Base-by-base conservation (phyloP, 2,797 vertebrate genomes). In the Balearica regulorum region DNA sequence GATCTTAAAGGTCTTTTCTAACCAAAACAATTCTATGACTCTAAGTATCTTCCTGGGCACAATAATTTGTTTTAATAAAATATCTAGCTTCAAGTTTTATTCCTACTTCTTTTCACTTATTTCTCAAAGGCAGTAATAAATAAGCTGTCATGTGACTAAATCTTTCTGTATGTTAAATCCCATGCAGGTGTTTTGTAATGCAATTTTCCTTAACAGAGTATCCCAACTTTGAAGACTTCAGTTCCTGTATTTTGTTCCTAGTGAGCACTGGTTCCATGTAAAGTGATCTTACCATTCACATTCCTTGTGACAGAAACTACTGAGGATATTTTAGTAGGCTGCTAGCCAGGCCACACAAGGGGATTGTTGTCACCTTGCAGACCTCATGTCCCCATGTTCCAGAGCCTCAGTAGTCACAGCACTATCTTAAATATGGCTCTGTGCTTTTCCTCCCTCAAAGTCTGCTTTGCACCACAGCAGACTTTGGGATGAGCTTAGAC, bases 371-470 rank as follows among this genome's bases (percentile, higher is more conserved):
- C 41, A 6, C 73, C 55, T 41, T 19, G 13, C 69, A 24, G 69
- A 14, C 21, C 28, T 15, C 0, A 0, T 2, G 55, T 64, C 13
- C 15, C 16, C 0, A 4, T 10, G 22, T 20, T 10, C 16, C 54
- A 9, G 25, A n/a, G 53, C 53, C 35, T n/a, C 53, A 1, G 9
- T 0, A 35, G 20, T 6, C 25, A 3, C 13, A 31, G 18, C 15
- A 28, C 12, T 6, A 18, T 7, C 9, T 49, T 22, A 26, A 33
- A 13, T 0, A 4, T 1, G 28, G 20, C 41, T 28, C 18, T 39
- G 12, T 15, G 6, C 3, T 57, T n/a, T 35, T n/a, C 18, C 11
- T 57, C 16, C 29, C 26, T 3, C 35, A 0, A 2, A 5, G 9
- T 5, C n/a, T 5, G 5, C 43, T 14, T 15, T 3, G 2, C 12